Base-by-base conservation (phyloP, 1,140 invertebrate genomes). In the Ptiloglossa arizonensis region DNA sequence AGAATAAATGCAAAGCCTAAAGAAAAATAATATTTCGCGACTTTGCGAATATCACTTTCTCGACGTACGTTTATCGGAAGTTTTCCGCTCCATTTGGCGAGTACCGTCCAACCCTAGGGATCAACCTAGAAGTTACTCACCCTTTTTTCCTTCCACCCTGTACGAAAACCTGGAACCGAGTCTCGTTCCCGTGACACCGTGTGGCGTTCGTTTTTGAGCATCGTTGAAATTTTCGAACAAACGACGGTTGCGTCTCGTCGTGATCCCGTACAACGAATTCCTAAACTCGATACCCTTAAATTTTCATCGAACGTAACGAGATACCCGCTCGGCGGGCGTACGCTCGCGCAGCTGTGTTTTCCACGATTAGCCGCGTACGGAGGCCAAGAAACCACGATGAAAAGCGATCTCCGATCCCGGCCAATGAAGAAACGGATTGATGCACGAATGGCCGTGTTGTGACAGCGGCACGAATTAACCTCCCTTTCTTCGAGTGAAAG, bases 391-490 rank as follows among this genome's bases (percentile, higher is more conserved):
- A 62, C 41, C 35, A 38, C 11, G 22, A 35, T 57, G 71, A 62
- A 75, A 80, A 76, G 13, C 27, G 46, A 76, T 86, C 57, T 15
- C 19, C 17, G 54, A 88, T 86, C 71, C 67, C 48, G 72, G 87
- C 86, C 87, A 89, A 88, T 89, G n/a, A 27, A 63, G 5, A 5
- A 24, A 19, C 38, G 60, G 80, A 88, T 88, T 87, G 87, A 88
- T 86, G 87, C 73, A 64, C 83, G 87, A 89, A 88, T 87, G 73
- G 81, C 44, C 29, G 71, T 88, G 84, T 87, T 89, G 87, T 89
- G 87, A 88, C 86, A 90, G 87, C 76, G 76, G 57, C 63, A 62
- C 54, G 73, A 79, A 84, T 84, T 83, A 81, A 87, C 73, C n/a
- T 71, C 72, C 71, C 70, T 77, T 86, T 73, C 71, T 77, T 77